These are phyloP conservation scores for Scopus umbretta DNA, from an alignment of 2,113 vertebrate species.

Conservation along the genomic window DNA sequence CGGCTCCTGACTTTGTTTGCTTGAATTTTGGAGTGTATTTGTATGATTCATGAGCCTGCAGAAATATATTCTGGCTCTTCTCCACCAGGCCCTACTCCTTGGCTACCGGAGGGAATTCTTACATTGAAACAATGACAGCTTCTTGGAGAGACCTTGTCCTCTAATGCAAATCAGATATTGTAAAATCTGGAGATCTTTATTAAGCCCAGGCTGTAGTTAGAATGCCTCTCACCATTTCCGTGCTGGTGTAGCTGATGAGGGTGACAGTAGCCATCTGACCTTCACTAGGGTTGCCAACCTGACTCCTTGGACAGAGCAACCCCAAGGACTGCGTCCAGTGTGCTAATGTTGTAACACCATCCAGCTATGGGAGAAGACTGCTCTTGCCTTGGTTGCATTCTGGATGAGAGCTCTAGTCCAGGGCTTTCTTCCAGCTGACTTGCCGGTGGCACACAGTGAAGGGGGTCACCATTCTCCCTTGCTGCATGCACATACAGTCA, in stretches of 20 bases:
- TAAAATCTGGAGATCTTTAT: conserved; percentile 45
- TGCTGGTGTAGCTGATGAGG: not conserved
- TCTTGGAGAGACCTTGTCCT: conserved; percentile 51
- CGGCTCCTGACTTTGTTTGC: not conserved
- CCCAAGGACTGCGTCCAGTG: not conserved
- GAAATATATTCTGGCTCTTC: conserved; percentile 51
- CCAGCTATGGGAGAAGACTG: not conserved
- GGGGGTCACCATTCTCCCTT: not conserved
- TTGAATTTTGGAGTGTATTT: conserved; percentile 29
- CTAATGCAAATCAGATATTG: conserved; percentile 40
- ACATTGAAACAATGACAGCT: conserved; percentile 22
- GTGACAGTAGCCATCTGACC: not conserved
- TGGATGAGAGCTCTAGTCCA: not conserved
- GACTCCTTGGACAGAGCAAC: not conserved
- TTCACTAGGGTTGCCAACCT: not conserved
- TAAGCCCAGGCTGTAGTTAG: not conserved
- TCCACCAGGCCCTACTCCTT: conserved; percentile 26
- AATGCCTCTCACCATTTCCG: not conserved
- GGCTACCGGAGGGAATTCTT: conserved; percentile 34
- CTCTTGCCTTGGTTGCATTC: not conserved
- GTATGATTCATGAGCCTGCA: conserved; percentile 45
- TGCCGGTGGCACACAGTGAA: rapidly evolving
- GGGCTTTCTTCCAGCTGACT: not conserved
- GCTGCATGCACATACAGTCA: not conserved
- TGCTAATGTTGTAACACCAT: not conserved